Conservation (phyloP, 2,888 invertebrate species). For the Blera fallax region DNA sequence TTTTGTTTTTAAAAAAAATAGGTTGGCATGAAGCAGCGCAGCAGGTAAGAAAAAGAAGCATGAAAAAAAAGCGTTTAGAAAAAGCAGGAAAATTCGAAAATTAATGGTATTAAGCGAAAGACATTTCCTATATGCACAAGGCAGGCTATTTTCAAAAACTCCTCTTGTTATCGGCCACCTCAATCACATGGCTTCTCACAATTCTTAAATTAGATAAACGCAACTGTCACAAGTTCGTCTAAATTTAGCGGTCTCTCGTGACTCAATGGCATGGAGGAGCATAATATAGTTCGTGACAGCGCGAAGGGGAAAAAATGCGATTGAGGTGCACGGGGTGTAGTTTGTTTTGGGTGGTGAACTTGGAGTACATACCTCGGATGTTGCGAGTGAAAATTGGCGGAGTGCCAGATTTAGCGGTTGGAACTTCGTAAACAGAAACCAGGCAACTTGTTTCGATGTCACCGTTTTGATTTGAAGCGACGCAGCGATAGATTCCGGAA, state of each 20-base stretch:
- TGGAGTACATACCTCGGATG: conserved; percentile 80
- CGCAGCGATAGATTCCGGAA: conserved; percentile 90
- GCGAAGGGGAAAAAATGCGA: conserved; percentile 45
- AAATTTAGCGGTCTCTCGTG: conserved; percentile 57
- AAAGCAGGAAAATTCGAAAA: conserved; percentile 28
- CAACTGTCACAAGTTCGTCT: conserved; percentile 66
- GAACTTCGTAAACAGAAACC: conserved; percentile 81
- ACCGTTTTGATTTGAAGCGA: conserved; percentile 86
- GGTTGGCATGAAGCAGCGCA: conserved; percentile 55
- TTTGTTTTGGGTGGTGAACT: conserved; percentile 63
- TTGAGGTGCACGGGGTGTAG: conserved; percentile 37
- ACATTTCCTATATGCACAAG: conserved; percentile 38
- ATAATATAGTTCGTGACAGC: conserved; percentile 14
- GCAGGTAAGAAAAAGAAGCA: conserved; percentile 12
- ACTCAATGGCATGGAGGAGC: conserved; percentile 60
- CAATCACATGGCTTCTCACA: conserved; percentile 57
- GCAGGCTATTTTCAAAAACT: conserved; percentile 55
- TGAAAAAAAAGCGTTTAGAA: conserved; percentile 29
- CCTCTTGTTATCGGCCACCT: conserved; percentile 32
- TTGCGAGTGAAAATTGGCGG: conserved; percentile 82
- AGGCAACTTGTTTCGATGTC: conserved; percentile 81
- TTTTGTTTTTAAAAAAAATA: conserved; percentile 25
- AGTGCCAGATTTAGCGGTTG: conserved; percentile 79
- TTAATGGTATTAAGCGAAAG: not conserved
- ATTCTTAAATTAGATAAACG: conserved; percentile 40